Base-by-base conservation (phyloP, 2,888 invertebrate genomes). In the Cabera pusaria region DNA sequence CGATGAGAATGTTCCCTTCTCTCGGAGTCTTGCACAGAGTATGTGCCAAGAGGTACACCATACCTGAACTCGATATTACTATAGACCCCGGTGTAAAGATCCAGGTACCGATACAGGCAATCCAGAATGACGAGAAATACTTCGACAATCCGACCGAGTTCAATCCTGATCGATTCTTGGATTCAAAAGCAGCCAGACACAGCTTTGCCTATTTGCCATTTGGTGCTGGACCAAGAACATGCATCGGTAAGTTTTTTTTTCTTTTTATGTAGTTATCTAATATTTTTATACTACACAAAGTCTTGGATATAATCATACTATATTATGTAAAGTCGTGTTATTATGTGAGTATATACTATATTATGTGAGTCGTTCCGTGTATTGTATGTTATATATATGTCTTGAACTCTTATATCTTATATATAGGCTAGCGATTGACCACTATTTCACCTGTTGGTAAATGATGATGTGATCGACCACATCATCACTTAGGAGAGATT, bases 1-100 rank as follows among this genome's bases (percentile, higher is more conserved):
- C 72, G 0, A 56, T 82, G 59, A 63, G 81, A 40, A 51, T 71
- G 19, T 71, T 76, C 22, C 76, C 82, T 0, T 64, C 81, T 0
- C 24, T 72, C 0, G 81, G 77, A 1, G 56, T 50, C 3, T 36
- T 82, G 4, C 58, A 71, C 21, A 63, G 81, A 34, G 62, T 59
- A 1, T 81, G 81, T 41, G 59, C 64, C 0, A 63, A 43, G 12
- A 49, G 16, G 19, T 71, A 57, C 36, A 69, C 56, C 12, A 64
- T 82, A 18, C 56, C 71, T 3, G 61, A 64, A 10, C 35, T 72
- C 6, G 57, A 49, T 14, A 43, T 81, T 3, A 69, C 68, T 1
- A 54, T 82, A 11, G 78, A 81, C 24, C 67, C 72, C 0, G 78
- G 70, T 1, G 78, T 81, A 2, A 71, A 56, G 41, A 70, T 81